These are phyloP conservation scores for Melipona bicolor DNA, from an alignment of 2,888 invertebrate species.

Conservation along the genomic window DNA sequence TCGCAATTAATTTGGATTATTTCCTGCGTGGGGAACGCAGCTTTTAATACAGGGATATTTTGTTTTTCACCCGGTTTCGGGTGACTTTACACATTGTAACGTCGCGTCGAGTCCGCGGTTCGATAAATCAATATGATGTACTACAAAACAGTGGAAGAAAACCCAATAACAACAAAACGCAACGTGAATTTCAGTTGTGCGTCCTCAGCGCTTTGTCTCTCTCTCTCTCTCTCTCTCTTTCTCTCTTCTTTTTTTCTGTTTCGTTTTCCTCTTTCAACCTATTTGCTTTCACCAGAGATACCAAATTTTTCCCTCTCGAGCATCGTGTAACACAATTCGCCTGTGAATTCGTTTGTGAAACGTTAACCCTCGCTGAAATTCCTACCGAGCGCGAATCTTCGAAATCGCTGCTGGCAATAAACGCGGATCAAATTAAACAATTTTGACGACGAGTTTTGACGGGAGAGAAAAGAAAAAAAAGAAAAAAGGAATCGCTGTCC, in stretches of 20 bases:
- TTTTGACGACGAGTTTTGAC: neutral
- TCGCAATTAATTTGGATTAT: conserved; percentile 46
- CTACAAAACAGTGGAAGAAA: neutral
- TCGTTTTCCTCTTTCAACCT: neutral
- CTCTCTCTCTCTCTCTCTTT: neutral
- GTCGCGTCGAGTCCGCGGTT: neutral
- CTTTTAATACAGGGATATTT: conserved; percentile 28
- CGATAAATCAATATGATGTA: conserved; percentile 45
- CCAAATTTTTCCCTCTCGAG: conserved; percentile 4
- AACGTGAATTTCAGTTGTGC: neutral
- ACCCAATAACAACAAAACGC: neutral
- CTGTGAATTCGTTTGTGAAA: conserved; percentile 15
- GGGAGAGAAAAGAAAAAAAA: neutral
- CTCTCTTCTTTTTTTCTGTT: neutral
- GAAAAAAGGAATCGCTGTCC: neutral
- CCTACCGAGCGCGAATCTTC: neutral
- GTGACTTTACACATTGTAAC: conserved; percentile 17
- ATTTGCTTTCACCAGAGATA: neutral
- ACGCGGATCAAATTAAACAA: neutral
- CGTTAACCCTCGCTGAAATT: neutral
- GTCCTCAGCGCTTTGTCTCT: neutral
- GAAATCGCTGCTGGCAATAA: neutral
- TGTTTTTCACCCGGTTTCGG: conserved; percentile 13
- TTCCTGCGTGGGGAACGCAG: conserved; percentile 20
- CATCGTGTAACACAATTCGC: neutral